Conservation (phyloP, 1,140 invertebrate genomes). For the Papilio dardanus region DNA sequence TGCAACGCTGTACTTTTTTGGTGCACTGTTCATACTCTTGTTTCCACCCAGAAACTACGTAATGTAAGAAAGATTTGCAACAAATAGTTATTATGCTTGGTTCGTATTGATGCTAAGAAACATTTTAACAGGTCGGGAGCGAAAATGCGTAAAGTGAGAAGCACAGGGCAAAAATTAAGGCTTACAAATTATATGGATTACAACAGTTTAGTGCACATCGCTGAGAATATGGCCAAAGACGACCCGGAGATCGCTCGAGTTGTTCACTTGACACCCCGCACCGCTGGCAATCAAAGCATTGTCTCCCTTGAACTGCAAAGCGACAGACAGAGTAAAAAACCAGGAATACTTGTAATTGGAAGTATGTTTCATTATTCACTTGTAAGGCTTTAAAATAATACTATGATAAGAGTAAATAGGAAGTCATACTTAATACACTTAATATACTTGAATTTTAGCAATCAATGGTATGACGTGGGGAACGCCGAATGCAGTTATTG, state of each 20-base stretch:
- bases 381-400: background rate
- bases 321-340: slow-evolving; percentile 64
- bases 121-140: slow-evolving; percentile 62
- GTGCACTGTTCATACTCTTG: slow-evolving; percentile 64
- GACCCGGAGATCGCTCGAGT: slow-evolving; percentile 56
- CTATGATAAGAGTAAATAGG: background rate
- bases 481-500: slow-evolving; percentile 63
- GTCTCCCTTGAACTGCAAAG: slow-evolving; percentile 67
- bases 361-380: slow-evolving; percentile 46
- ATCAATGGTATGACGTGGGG: slow-evolving; percentile 72
- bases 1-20: slow-evolving; percentile 62
- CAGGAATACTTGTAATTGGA: slow-evolving; percentile 70
- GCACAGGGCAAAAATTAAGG: slow-evolving; percentile 44
- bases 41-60: slow-evolving; percentile 72
- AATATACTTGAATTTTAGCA: slow-evolving; percentile 47
- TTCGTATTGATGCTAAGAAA: background rate
- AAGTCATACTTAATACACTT: background rate
- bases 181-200: slow-evolving; percentile 56
- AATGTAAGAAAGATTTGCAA: slow-evolving; percentile 51
- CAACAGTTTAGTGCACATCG: slow-evolving; percentile 45
- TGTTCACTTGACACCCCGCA: slow-evolving; percentile 52
- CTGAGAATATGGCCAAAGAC: slow-evolving; percentile 47
- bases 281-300: slow-evolving; percentile 59
- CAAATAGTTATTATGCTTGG: slow-evolving; percentile 8
- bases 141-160: slow-evolving; percentile 62